A percentile compares a stretch with the other conserved stretches of the same genome.
Evolutionary conservation across 2,113 vertebrate species (phyloP).

Genomic region (Empidonax alnorum): DNA sequence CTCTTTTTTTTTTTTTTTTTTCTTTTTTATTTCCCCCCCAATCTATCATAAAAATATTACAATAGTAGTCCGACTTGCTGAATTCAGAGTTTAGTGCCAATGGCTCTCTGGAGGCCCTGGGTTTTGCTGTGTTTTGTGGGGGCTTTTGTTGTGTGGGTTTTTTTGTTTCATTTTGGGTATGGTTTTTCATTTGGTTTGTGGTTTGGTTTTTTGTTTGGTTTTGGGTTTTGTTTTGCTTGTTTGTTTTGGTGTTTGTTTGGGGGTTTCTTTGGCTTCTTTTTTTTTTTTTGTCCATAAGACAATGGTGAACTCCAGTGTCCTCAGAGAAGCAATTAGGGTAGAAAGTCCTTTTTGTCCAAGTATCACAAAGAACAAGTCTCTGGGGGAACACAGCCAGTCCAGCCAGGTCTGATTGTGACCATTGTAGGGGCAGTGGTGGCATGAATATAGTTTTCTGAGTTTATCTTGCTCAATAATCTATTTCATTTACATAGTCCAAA

Average conservation of each 20-base stretch:
- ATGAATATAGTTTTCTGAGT: neutral
- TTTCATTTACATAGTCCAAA: neutral
- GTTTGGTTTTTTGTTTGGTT: neutral
- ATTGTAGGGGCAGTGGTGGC: neutral
- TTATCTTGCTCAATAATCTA: neutral
- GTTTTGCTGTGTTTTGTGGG: neutral
- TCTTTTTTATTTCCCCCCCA: no score
- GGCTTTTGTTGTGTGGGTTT: neutral
- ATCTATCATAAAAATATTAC: neutral
- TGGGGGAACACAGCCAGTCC: neutral
- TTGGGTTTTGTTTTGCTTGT: neutral
- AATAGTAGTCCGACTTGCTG: neutral
- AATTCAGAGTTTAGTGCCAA: neutral
- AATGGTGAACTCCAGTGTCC: neutral
- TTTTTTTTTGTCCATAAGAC: neutral
- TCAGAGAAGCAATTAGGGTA: neutral
- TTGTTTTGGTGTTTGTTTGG: neutral
- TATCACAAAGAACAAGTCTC: neutral
- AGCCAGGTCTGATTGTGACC: neutral
- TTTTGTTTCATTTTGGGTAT: neutral
- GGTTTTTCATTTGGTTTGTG: neutral
- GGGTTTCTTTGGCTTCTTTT: no score
- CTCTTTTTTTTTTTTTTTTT: neutral
- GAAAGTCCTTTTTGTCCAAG: neutral
- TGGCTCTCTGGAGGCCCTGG: neutral